Percentiles rank a stretch among this genome's conserved stretches.
phyloP scores from a whole-genome alignment of 2,797 vertebrate genomes.

The Molossus molossus region DNA sequence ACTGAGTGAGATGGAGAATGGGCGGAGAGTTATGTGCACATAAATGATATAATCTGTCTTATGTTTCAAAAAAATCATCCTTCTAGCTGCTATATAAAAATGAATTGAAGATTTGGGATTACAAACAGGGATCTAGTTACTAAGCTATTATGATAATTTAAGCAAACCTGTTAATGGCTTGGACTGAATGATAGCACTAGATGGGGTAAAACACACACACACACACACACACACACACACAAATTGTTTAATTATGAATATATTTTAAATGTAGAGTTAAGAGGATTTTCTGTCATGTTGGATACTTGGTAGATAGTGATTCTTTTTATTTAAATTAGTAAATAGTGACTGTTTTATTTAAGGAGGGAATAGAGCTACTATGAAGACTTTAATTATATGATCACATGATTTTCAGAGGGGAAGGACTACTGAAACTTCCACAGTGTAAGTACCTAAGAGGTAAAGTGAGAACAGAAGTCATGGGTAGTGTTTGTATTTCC shows the following conservation, averaged over 20 bases:
- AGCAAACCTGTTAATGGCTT: too few species aligned
- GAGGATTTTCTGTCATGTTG: not conserved
- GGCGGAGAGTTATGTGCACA: not conserved
- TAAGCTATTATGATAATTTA: too few species aligned
- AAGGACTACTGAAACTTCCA: not conserved
- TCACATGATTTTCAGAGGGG: not conserved
- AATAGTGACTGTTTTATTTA: not conserved
- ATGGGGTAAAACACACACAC: too few species aligned
- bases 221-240: too few species aligned
- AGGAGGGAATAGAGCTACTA: not conserved
- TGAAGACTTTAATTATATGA: not conserved
- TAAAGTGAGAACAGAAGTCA: not conserved
- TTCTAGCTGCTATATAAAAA: too few species aligned
- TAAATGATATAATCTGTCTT: not conserved
- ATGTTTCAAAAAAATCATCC: too few species aligned
- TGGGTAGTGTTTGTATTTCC: not conserved
- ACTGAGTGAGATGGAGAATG: not conserved
- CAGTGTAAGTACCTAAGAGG: not conserved
- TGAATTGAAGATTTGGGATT: too few species aligned
- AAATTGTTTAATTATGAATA: not conserved
- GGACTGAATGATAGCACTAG: too few species aligned
- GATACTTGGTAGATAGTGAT: not conserved
- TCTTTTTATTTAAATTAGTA: too few species aligned
- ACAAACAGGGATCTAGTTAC: too few species aligned
- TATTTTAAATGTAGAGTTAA: not conserved